Conservation (phyloP, 92 coral and sea anemone genomes). For the Zoanthus solanderi region DNA sequence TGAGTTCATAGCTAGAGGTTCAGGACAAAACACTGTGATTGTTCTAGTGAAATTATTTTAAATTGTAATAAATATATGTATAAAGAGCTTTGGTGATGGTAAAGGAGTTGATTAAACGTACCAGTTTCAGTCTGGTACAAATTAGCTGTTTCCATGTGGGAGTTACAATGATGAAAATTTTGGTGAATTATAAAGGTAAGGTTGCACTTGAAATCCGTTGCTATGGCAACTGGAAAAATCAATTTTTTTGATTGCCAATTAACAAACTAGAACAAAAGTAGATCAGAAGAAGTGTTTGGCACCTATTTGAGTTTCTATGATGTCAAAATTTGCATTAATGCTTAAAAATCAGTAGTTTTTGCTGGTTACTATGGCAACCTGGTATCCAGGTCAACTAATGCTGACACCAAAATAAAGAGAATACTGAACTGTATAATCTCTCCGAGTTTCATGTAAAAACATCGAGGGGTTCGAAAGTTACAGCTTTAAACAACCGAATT, state of each 20-base stretch:
- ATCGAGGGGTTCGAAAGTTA: slow-evolving; percentile 6
- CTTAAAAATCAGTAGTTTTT: neutral
- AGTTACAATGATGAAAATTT: slow-evolving; percentile 19
- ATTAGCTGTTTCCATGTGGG: slow-evolving; percentile 9
- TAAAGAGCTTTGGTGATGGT: slow-evolving; percentile 13
- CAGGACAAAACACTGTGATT: slow-evolving; percentile 19
- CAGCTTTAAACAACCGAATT: neutral
- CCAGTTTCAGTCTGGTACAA: slow-evolving; percentile 29
- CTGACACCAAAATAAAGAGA: neutral
- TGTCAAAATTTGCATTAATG: neutral
- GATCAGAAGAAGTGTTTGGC: neutral
- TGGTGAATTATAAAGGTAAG: slow-evolving; percentile 6
- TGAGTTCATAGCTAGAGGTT: neutral
- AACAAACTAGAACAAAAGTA: neutral
- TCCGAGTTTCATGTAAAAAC: slow-evolving; percentile 16
- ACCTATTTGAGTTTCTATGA: slow-evolving; percentile 19
- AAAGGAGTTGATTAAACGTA: slow-evolving; percentile 4
- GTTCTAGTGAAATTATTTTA: slow-evolving; percentile 11
- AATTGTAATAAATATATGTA: slow-evolving; percentile 13
- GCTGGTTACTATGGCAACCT: neutral
- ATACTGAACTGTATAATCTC: neutral
- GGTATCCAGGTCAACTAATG: neutral
- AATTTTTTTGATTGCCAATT: slow-evolving; percentile 5
- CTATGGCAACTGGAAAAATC: slow-evolving; percentile 20
- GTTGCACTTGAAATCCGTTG: slow-evolving; percentile 6